These are phyloP conservation scores for Tamandua tetradactyla DNA, from an alignment of 2,797 vertebrate genomes.

Conservation along the genomic window DNA sequence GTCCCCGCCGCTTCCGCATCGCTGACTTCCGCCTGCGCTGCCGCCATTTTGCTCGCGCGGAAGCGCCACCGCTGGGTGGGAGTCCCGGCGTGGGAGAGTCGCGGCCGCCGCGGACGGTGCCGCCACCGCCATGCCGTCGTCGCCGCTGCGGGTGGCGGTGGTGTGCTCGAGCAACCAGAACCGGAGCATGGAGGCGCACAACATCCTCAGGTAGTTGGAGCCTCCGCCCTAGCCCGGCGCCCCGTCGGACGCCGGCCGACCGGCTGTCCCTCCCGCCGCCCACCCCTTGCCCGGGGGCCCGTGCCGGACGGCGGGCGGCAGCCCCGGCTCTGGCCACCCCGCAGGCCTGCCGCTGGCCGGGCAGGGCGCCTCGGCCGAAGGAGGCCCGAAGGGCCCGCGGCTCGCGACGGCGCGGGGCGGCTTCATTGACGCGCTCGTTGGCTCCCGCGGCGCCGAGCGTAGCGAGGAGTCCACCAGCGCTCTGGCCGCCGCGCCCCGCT, in stretches of 20 bases:
- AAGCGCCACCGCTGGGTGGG: conserved; percentile 50
- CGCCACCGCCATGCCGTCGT: conserved; percentile 90
- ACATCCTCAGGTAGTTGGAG: conserved; percentile 96
- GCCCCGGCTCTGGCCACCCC: background rate
- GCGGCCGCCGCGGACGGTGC: conserved; percentile 12
- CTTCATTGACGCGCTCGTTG: fast-evolving
- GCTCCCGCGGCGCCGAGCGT: too few relatives aligned
- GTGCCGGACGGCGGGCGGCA: background rate
- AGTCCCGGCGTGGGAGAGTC: background rate
- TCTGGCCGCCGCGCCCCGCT: background rate
- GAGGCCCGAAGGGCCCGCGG: too few relatives aligned
- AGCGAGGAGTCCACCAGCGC: background rate
- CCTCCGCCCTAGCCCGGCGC: background rate
- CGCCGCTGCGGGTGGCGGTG: conserved; percentile 97
- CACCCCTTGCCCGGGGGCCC: background rate
- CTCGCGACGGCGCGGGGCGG: background rate
- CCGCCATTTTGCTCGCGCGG: conserved; percentile 83
- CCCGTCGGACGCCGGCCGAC: background rate
- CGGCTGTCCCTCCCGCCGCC: background rate
- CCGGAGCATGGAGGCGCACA: conserved; percentile 99
- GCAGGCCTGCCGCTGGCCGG: fast-evolving
- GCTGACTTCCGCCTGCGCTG: conserved; percentile 62
- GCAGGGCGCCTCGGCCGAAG: background rate
- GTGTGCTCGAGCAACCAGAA: conserved; percentile 99
- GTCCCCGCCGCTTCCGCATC: conserved; percentile 12